phyloP scores from a whole-genome alignment of 2,113 vertebrate genomes.

The Ptilonorhynchus violaceus region DNA sequence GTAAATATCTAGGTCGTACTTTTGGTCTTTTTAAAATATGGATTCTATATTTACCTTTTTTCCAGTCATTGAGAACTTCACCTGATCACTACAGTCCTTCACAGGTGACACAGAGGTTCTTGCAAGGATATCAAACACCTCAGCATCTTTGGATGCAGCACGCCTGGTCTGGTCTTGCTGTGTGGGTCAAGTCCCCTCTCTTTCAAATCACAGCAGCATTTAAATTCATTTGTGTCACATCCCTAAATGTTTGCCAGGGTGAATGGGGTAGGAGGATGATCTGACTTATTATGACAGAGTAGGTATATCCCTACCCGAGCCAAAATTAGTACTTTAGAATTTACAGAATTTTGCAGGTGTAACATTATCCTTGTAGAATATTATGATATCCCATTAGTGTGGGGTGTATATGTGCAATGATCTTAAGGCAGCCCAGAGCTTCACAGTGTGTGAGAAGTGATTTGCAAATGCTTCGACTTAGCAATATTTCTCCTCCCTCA shows the following conservation, averaged over 20 bases:
- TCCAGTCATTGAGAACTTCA: background rate
- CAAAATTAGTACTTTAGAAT: background rate
- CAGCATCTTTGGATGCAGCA: background rate
- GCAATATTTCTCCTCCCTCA: background rate
- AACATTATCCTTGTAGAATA: background rate
- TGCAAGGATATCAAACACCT: background rate
- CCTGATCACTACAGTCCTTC: background rate
- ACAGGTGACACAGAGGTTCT: background rate
- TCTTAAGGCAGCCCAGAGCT: background rate
- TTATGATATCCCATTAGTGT: background rate
- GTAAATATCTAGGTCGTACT: background rate
- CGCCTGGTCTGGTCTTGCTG: background rate
- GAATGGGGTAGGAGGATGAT: background rate
- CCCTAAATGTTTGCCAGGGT: background rate
- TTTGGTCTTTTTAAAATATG: background rate
- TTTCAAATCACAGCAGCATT: background rate
- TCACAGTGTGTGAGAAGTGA: background rate
- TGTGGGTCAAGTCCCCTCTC: background rate
- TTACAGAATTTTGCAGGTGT: background rate
- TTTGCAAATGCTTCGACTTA: background rate
- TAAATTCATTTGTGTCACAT: background rate
- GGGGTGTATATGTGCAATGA: background rate
- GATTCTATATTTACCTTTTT: background rate
- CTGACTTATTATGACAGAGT: background rate
- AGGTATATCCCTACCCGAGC: no score